Evolutionary conservation across 2,797 vertebrate species (phyloP), one percentile per base, ranked within the genome.

Genomic region (Mormyrus hasselquistii): DNA sequence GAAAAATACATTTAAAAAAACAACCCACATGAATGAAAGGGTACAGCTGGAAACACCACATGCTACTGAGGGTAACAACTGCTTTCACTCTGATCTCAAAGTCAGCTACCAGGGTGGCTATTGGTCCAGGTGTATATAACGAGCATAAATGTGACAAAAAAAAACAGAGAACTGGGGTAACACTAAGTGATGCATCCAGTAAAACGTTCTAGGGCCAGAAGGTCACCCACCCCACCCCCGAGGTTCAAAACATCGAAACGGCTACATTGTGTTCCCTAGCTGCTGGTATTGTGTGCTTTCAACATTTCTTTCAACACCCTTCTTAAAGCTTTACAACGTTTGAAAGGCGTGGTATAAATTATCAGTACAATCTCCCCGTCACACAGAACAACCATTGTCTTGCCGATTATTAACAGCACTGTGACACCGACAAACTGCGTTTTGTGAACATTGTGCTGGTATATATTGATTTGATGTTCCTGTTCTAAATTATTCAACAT

Each of bases 401-500:
- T n/a, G 38, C 55, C 2, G 38, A 59, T 88, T 84, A 62, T 89
- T 38, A 19, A 53, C 53, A 34, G 47, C 10, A 59, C 44, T 55
- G 16, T 38, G 12, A 34, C 44, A 52, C 19, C 25, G 19, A 82
- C 29, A 25, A 50, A 84, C 2, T 14, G 19, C 34, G 1, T 47
- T 79, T 79, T 25, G 29, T 57, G 53, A 25, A 62, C 50, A 87
- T 47, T 87, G 34, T 65, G 44, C 57, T 55, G 25, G 38, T 47
- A 25, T 44, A 38, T 55, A 34, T 79, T 59, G 52, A 89, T n/a
- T n/a, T 8, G 3, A 49, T 44, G 44, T 16, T 22, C 34, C 12
- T 9, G 41, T 84, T 29, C 10, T 22, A 25, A 83, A 25, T 82
- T 84, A 86, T 88, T 88, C 49, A 52, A 49, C 49, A 89, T 87